A percentile compares a stretch with the other conserved stretches of the same genome.
These are phyloP conservation scores for Solenodon paradoxus DNA, from an alignment of 2,113 vertebrate species.

Conservation along the genomic window DNA sequence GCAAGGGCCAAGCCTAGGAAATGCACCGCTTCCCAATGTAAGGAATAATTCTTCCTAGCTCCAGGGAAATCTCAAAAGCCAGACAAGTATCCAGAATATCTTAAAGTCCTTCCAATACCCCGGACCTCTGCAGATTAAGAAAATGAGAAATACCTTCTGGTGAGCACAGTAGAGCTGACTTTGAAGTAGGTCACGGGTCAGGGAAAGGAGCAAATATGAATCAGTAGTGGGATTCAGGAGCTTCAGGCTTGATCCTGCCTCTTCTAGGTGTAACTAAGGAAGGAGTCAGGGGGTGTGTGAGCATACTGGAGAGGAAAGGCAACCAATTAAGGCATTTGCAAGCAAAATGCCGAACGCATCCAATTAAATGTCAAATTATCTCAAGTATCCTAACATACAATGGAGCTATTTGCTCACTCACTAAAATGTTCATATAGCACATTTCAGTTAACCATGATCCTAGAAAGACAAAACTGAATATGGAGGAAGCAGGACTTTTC, in stretches of 20 bases:
- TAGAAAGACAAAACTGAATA: not conserved
- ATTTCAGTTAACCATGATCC: not conserved
- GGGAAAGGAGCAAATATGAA: slow-evolving; percentile 77
- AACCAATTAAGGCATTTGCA: too few relatives aligned
- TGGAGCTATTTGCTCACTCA: not conserved
- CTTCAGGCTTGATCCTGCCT: slow-evolving; percentile 80
- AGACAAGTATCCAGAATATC: not conserved
- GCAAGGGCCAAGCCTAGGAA: not conserved
- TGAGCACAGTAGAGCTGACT: slow-evolving; percentile 84
- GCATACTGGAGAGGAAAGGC: not conserved
- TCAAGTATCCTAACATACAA: not conserved
- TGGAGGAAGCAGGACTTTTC: not conserved
- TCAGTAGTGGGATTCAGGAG: slow-evolving; percentile 61
- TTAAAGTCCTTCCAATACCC: not conserved
- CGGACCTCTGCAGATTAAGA: not conserved
- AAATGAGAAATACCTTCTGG: slow-evolving; percentile 78
- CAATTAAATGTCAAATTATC: not conserved
- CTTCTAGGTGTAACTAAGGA: slow-evolving; percentile 80
- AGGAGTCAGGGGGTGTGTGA: not conserved
- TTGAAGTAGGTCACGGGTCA: slow-evolving; percentile 82
- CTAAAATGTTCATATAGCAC: not conserved
- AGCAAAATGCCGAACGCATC: too few relatives aligned
- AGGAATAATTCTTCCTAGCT: not conserved
- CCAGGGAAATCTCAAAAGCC: not conserved
- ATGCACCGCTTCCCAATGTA: not conserved